These are phyloP conservation scores for Oryzias melastigma DNA, from an alignment of 2,113 vertebrate genomes.

Conservation along the genomic window DNA sequence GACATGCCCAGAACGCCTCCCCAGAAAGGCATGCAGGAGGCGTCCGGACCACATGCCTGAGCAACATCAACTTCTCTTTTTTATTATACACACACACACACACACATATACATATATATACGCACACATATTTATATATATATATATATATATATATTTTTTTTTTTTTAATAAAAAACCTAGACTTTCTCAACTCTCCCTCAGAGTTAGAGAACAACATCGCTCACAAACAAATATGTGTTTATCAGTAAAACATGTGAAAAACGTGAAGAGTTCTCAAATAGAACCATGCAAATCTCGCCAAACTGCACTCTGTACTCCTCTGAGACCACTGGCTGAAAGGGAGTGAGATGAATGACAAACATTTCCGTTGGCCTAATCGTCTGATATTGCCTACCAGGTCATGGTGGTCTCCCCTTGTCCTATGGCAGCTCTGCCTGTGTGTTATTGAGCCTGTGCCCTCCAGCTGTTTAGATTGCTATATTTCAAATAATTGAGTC, in stretches of 20 bases:
- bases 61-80: too few relatives aligned
- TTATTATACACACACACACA: too few relatives aligned
- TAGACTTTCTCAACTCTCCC: background rate
- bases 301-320: background rate
- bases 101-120: too few relatives aligned
- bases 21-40: too few relatives aligned
- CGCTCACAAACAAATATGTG: conserved; percentile 26
- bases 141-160: too few relatives aligned
- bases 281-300: conserved; percentile 2
- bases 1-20: too few relatives aligned
- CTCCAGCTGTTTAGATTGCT: conserved; percentile 56
- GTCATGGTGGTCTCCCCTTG: conserved; percentile 38
- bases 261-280: conserved; percentile 10
- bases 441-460: conserved; percentile 54
- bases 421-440: conserved; percentile 50
- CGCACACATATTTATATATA: too few relatives aligned
- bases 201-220: conserved; percentile 12
- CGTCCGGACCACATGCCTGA: too few relatives aligned
- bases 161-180: too few relatives aligned
- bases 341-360: conserved; percentile 59
- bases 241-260: conserved; percentile 19
- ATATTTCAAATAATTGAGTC: conserved; percentile 66
- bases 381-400: conserved; percentile 54
- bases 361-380: conserved; percentile 49
- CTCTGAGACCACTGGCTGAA: conserved; percentile 20